These are phyloP conservation scores for Sitophilus oryzae DNA, from an alignment of 1,140 invertebrate species.

Conservation along the genomic window DNA sequence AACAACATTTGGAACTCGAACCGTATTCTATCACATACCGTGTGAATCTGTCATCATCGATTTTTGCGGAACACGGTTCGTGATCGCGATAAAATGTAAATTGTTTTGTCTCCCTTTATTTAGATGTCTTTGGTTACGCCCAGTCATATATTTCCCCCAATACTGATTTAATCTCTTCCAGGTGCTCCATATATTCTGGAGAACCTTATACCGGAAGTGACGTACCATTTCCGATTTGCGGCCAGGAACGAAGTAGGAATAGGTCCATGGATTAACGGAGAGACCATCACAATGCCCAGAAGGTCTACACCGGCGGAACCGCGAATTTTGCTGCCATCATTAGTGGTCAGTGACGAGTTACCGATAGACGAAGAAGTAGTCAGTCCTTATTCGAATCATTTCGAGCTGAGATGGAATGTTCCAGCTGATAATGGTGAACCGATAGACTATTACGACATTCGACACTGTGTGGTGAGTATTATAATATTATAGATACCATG, in stretches of 20 bases:
- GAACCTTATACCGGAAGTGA: conserved; percentile 66
- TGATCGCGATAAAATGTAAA: too few relatives aligned
- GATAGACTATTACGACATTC: conserved; percentile 76
- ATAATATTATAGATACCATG: too few relatives aligned
- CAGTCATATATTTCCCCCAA: too few relatives aligned
- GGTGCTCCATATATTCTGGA: conserved; percentile 74
- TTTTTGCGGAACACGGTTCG: too few relatives aligned
- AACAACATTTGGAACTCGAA: too few relatives aligned
- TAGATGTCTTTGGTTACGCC: too few relatives aligned
- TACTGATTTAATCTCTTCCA: too few relatives aligned
- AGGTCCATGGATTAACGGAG: conserved; percentile 58
- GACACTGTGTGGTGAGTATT: conserved; percentile 68
- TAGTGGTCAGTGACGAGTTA: conserved; percentile 23
- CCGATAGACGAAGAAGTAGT: conserved; percentile 36
- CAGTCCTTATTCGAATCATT: conserved; percentile 65
- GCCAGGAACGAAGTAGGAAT: conserved; percentile 77
- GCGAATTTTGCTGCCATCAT: conserved; percentile 45
- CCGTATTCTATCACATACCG: too few relatives aligned
- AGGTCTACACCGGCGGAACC: conserved; percentile 53
- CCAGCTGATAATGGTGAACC: conserved; percentile 83
- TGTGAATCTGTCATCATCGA: too few relatives aligned
- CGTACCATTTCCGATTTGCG: conserved; percentile 79
- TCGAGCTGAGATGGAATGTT: conserved; percentile 73
- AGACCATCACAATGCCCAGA: conserved; percentile 47
- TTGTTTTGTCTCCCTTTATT: too few relatives aligned